Base-by-base conservation (phyloP, 2,888 invertebrate genomes). In the Ganaspis brasiliensis region DNA sequence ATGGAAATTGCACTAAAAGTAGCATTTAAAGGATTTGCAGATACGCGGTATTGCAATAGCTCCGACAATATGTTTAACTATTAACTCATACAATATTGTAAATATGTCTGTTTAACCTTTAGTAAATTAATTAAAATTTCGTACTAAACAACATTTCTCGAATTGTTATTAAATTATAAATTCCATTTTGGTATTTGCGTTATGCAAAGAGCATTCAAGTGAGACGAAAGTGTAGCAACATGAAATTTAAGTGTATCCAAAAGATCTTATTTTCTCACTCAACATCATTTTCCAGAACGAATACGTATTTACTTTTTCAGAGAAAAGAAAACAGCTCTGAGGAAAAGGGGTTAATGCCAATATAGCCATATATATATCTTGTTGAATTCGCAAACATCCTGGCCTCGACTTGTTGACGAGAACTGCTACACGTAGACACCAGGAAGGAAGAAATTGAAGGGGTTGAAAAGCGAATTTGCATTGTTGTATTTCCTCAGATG, bases 271-370 rank as follows among this genome's bases (percentile, higher is more conserved):
- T 52, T 52, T 52, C 19, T 16, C 52, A 52, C 19, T 52, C 52
- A 52, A 52, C 52, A 52, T 52, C 9, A 52, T 52, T 52, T 52
- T 52, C 52, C 52, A 52, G 52, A 19, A 52, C 52, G 52, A 52
- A 52, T 52, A 16, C 16, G 19, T 52, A 52, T 52, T 52, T 52
- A 52, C 19, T 52, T 52, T 52, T 16, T 5, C 52, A 19, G 52
- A 52, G 52, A n/a, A 52, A 52, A 52, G 52, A 16, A 52, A 52
- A 52, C 52, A 52, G 52, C 52, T 52, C 52, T 9, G 19, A 52
- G 52, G 52, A 52, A 52, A 52, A 52, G 52, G 52, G 52, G 52
- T 52, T 52, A 52, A 52, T 52, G 52, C 52, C 52, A 52, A 52
- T 52, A 52, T 52, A 31, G 52, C 52, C 49, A 49, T 49, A 52